phyloP scores from a whole-genome alignment of 2,888 invertebrate species.

The Acleris literana region DNA sequence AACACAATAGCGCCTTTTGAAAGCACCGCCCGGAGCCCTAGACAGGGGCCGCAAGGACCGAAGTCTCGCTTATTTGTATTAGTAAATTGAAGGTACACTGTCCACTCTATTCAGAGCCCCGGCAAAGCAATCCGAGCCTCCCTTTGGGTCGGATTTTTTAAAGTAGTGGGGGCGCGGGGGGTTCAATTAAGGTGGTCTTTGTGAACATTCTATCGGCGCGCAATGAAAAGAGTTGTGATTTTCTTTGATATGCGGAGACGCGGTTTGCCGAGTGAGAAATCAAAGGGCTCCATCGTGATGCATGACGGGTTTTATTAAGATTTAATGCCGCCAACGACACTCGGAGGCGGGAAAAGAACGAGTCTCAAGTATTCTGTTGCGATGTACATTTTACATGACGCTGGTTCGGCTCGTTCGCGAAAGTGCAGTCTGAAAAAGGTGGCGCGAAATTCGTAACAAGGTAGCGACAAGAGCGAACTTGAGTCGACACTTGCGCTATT shows the following conservation, averaged over 20 bases:
- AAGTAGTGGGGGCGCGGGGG: conserved; percentile 60
- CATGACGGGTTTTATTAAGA: conserved; percentile 83
- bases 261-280: conserved; percentile 83
- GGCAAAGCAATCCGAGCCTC: conserved; percentile 49
- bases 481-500: conserved; percentile 5
- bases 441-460: conserved; percentile 29
- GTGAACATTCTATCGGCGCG: conserved; percentile 80
- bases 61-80: conserved; percentile 77
- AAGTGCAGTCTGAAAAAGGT: conserved; percentile 51
- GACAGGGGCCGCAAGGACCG: conserved; percentile 61
- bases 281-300: conserved; percentile 78
- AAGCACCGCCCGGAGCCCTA: conserved; percentile 67
- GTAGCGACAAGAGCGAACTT: conserved; percentile 23
- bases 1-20: conserved; percentile 74
- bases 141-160: conserved; percentile 55
- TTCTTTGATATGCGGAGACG: conserved; percentile 81
- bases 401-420: conserved; percentile 74
- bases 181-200: conserved; percentile 78
- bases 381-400: conserved; percentile 79
- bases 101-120: conserved; percentile 65
- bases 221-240: conserved; percentile 84
- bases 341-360: conserved; percentile 82
- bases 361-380: conserved; percentile 72
- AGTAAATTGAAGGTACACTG: conserved; percentile 78
- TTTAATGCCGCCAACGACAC: conserved; percentile 83